Evolutionary conservation across 2,888 invertebrate genomes (phyloP).

Genomic region (Nebria salina): DNA sequence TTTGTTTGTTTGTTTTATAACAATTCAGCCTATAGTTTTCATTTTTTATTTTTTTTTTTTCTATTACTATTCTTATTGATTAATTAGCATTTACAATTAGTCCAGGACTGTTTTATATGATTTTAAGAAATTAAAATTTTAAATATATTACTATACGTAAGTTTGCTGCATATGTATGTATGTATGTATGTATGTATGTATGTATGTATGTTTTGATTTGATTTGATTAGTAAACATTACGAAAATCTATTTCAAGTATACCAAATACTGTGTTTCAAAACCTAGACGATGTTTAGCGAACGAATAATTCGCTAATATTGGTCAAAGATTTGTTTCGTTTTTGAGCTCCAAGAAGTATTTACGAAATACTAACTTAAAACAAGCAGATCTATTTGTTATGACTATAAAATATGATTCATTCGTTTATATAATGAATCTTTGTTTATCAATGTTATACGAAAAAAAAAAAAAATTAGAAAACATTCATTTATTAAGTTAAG

Average conservation of each 20-base stretch:
- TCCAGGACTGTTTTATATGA: not conserved
- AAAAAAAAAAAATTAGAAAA: not conserved
- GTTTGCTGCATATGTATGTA: not conserved
- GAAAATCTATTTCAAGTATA: not conserved
- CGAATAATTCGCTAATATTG: not conserved
- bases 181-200: too few relatives aligned
- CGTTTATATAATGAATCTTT: not conserved
- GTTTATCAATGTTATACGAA: not conserved
- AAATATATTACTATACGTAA: not conserved
- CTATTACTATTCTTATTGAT: conserved; percentile 13
- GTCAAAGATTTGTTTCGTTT: too few relatives aligned
- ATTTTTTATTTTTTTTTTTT: not conserved
- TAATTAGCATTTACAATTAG: not conserved
- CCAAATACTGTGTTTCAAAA: not conserved
- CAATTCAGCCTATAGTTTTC: not conserved
- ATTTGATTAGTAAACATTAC: not conserved
- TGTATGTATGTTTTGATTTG: not conserved
- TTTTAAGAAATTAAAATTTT: not conserved
- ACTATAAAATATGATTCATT: not conserved
- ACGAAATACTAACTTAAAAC: too few relatives aligned
- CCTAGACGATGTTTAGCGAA: not conserved
- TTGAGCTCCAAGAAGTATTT: too few relatives aligned
- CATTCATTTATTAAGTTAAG: not conserved
- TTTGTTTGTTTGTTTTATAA: not conserved
- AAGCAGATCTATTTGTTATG: too few relatives aligned